Evolutionary conservation across 2,113 vertebrate species (phyloP).

Genomic region (Callocephalon fimbriatum): DNA sequence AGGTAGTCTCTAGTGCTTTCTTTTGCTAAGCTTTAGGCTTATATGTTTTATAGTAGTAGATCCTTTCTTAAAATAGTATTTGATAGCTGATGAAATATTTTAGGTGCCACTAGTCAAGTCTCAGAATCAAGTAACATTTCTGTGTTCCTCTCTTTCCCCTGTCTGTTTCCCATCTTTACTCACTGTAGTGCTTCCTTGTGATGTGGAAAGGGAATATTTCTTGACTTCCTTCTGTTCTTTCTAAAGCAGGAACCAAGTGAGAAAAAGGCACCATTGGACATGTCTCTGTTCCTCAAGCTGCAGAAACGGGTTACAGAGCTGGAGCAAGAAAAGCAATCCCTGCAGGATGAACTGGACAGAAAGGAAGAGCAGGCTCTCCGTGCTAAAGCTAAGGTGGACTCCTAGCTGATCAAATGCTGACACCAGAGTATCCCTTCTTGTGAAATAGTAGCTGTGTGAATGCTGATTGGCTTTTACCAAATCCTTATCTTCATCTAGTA

Average conservation of each 20-base stretch:
- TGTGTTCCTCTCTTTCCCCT: background rate
- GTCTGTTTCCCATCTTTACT: slow-evolving; percentile 7
- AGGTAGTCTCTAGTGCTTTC: slow-evolving; percentile 43
- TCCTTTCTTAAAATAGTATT: background rate
- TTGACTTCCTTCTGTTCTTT: slow-evolving; percentile 15
- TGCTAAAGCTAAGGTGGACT: slow-evolving; percentile 87
- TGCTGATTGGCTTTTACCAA: slow-evolving; percentile 1
- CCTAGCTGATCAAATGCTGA: slow-evolving; percentile 22
- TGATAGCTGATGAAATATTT: background rate
- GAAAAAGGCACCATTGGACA: slow-evolving; percentile 89
- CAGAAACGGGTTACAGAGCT: slow-evolving; percentile 95
- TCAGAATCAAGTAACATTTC: slow-evolving; percentile 12
- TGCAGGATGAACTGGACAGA: slow-evolving; percentile 94
- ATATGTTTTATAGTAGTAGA: background rate
- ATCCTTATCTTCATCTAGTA: background rate
- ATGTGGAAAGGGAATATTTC: background rate
- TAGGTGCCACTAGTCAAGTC: background rate
- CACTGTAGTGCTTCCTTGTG: background rate
- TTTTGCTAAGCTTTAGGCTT: slow-evolving; percentile 38
- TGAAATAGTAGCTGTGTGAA: background rate
- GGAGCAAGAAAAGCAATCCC: slow-evolving; percentile 93
- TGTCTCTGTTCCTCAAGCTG: slow-evolving; percentile 96
- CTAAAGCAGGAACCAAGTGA: slow-evolving; percentile 85
- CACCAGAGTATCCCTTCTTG: background rate
- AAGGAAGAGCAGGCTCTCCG: slow-evolving; percentile 93